Evolutionary conservation across 2,113 vertebrate genomes (phyloP), one percentile per base, ranked within the genome.

Genomic region (Labrus mixtus): DNA sequence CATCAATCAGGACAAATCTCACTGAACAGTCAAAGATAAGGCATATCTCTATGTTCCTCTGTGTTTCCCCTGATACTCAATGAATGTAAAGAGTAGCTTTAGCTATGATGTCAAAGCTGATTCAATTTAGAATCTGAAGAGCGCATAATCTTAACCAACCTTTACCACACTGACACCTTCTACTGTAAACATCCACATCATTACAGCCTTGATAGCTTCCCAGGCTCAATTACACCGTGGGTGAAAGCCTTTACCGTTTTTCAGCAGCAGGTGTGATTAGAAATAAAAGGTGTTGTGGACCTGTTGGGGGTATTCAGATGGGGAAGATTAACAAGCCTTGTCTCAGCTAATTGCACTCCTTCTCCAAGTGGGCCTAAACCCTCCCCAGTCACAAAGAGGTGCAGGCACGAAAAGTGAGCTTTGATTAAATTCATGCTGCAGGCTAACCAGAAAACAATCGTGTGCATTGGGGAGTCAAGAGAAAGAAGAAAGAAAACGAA

Each of bases 361-460:
- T 85, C 76, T 82, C 75, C 66, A 71, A 90, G 72, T 73, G 81
- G 62, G 71, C 64, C 33, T 36, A 60, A 83, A 83, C 71, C 82
- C 85, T 81, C 74, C 75, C 57, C 55, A 48, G 85, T 80, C 70
- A 67, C 36, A 13, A 17, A 33, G 57, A 78, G 70, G 83, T 61
- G 68, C 74, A 41, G 16, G 68, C 62, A 74, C 36, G 43, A 76
- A 84, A 20, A 86, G 70, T 64, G 76, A 83, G 75, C 72, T 89
- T 86, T 90, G 83, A 92, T 92, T 91, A 86, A 90, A 92, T 91
- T 91, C 71, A 64, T 2, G 71, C 91, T 87, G 74, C 62, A 79
- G 85, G 87, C 81, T 60, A 89, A 88, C 68, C 58, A 19, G 58
- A 82, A 90, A 87, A 87, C 81, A 92, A 85, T 82, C 78, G 58